Conservation (phyloP, 2,797 vertebrate genomes). For the Tarsius wallacei region DNA sequence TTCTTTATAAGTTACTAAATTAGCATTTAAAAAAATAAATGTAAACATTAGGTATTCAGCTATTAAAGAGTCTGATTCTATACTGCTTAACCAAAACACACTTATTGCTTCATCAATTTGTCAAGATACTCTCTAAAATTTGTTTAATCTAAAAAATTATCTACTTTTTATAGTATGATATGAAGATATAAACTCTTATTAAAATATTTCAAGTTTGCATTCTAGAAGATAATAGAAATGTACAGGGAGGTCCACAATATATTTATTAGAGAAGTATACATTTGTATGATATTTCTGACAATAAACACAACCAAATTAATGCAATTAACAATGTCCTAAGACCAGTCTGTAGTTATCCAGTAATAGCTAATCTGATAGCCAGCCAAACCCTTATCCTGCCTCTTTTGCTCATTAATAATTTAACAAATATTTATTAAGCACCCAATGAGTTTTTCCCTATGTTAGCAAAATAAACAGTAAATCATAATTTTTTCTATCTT, state of each 20-base stretch:
- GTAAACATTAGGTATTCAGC: background rate
- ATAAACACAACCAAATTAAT: constrained; percentile 14
- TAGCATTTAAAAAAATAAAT: constrained; percentile 11
- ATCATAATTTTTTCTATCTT: background rate
- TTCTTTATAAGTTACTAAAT: background rate
- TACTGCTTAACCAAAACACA: background rate
- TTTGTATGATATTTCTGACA: background rate
- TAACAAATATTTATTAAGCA: no score
- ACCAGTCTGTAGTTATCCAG: background rate
- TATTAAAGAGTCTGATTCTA: background rate
- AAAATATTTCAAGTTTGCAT: constrained; percentile 23
- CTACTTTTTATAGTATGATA: background rate
- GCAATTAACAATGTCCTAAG: background rate
- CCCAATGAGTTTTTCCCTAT: no score
- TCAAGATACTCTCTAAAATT: background rate
- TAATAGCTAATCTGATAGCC: background rate
- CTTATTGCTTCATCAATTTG: background rate
- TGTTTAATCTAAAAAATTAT: background rate
- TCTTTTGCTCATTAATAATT: background rate
- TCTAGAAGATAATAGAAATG: background rate
- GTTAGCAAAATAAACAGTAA: background rate
- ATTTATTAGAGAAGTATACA: background rate
- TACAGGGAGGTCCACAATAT: background rate
- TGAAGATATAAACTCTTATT: background rate
- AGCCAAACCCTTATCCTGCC: background rate